Evolutionary conservation across 2,113 vertebrate species (phyloP).

Genomic region (Mormyrus iriodes): DNA sequence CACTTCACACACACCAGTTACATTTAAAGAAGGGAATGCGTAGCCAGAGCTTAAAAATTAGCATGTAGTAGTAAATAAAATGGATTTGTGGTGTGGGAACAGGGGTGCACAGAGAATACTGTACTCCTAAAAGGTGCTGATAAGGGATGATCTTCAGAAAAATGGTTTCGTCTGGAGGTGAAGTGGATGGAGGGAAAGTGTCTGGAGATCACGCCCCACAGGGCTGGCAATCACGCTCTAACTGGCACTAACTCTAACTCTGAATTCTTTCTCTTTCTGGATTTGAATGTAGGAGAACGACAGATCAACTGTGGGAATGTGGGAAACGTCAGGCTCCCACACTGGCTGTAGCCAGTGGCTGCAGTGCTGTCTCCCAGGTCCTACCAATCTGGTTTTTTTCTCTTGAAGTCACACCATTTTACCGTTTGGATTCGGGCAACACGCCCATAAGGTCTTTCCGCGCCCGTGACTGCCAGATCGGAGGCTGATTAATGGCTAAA

Average conservation of each 20-base stretch:
- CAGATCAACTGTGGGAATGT: slow-evolving; percentile 57
- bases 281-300: slow-evolving; percentile 50
- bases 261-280: background rate
- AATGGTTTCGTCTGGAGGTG: background rate
- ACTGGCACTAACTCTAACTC: too few relatives aligned
- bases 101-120: background rate
- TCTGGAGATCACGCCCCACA: background rate
- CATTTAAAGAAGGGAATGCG: background rate
- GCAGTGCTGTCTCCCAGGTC: slow-evolving; percentile 37
- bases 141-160: background rate
- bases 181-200: background rate
- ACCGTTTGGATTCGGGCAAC: slow-evolving; percentile 26
- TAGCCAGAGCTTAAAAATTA: background rate
- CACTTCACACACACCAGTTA: background rate
- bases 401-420: slow-evolving; percentile 32
- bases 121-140: background rate
- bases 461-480: slow-evolving; percentile 24
- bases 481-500: slow-evolving; percentile 11
- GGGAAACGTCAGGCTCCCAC: slow-evolving; percentile 60
- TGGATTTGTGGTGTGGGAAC: background rate
- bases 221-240: background rate
- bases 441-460: slow-evolving; percentile 39
- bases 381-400: slow-evolving; percentile 39
- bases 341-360: slow-evolving; percentile 44
- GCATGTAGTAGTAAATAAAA: background rate